A percentile compares a stretch with the other conserved stretches of the same genome.
phyloP scores from a whole-genome alignment of 2,113 vertebrate species.

The Emydura subglobosa region DNA sequence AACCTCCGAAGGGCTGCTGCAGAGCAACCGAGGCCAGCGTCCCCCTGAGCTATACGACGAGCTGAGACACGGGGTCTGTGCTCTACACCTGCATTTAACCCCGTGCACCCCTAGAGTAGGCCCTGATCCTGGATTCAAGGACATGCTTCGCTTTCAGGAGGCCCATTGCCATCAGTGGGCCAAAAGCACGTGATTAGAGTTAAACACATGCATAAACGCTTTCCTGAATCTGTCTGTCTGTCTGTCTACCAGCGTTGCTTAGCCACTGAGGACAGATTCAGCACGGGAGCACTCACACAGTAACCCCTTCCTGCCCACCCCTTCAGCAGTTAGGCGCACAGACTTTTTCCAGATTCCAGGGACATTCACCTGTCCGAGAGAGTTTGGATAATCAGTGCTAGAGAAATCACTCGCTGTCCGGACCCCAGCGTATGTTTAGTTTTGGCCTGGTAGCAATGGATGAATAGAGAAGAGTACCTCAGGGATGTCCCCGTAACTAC shows the following conservation, averaged over 20 bases:
- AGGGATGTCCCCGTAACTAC: accelerated
- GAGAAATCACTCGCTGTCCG: accelerated
- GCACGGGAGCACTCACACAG: no score
- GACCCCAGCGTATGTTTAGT: accelerated
- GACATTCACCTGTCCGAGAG: background rate
- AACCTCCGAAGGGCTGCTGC: constrained; percentile 24
- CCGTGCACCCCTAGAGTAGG: background rate
- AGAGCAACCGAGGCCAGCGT: background rate
- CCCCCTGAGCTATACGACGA: accelerated
- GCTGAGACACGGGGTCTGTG: background rate
- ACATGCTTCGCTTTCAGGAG: background rate
- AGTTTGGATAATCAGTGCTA: accelerated
- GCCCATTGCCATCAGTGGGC: background rate
- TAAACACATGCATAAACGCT: background rate
- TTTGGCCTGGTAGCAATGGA: background rate
- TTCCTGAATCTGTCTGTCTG: background rate
- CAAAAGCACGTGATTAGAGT: background rate
- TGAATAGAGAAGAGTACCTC: accelerated
- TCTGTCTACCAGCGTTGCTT: background rate
- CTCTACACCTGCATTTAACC: background rate
- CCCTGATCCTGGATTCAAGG: background rate
- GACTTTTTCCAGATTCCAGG: accelerated
- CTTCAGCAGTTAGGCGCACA: accelerated
- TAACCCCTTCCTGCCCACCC: no score
- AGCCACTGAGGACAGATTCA: background rate